Base-by-base conservation (phyloP, 2,113 vertebrate genomes). In the Nipponia nippon region DNA sequence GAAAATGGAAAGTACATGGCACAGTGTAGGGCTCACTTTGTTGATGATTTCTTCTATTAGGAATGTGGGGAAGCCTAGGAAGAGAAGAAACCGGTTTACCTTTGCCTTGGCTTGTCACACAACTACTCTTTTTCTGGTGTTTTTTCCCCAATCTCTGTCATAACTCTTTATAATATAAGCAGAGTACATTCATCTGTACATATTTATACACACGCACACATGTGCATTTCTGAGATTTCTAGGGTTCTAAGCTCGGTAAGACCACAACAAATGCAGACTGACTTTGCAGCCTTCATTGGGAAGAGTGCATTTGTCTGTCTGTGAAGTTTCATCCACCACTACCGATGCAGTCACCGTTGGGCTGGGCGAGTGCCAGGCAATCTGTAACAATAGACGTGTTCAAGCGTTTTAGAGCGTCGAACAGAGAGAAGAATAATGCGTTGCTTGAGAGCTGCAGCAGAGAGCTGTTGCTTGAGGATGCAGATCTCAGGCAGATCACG, bases 371-470 rank as follows among this genome's bases (percentile, higher is more conserved):
- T 70, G 96, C 87, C 93, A 94, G 53, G 66, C 62, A 89, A 40
- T 65, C 83, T 85, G 91, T 83, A 92, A 58, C 52, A 76, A 40
- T 26, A 94, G 61, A 69, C 47, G 72, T 66, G 46, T 20, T 85
- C 61, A 63, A 79, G 55, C 9, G 2, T 77, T 95, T 90, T 15
- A 79, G 77, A 70, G 75, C 10, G 0, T 77, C n/a, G 30, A 34
- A 66, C 15, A 25, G 67, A 73, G 75, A 86, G 52, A 75, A 59
- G 55, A 92, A 59, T 40, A 76, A 85, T 47, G 77, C 0, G 0
- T 77, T 78, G 55, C 83, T 80, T 53, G 80, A 84, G 89, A 95
- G 85, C 91, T 89, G 89, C 93, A 91, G 81, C 58, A 79, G 40
- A 42, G 40, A 42, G 40, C 40, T 42, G 40, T 42, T 42, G 40